Evolutionary conservation across 2,888 invertebrate genomes (phyloP).

Genomic region (Leucophenga montana): DNA sequence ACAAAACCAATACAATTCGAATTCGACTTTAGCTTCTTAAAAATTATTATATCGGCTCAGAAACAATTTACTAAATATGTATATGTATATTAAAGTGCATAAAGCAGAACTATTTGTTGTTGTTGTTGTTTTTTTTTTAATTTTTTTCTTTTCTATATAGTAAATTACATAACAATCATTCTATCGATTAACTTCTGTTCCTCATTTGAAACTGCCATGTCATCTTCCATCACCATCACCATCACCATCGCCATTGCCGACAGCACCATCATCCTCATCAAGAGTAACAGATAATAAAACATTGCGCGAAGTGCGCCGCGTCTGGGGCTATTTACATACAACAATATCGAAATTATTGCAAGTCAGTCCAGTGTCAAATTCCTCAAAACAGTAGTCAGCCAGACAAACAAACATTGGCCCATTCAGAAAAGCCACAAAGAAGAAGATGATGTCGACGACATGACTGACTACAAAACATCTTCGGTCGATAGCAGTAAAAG

Average conservation of each 20-base stretch:
- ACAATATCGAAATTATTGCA: slow-evolving; percentile 62
- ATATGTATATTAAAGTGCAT: slow-evolving; percentile 58
- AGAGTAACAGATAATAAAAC: slow-evolving; percentile 48
- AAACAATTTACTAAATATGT: slow-evolving; percentile 55
- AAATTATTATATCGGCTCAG: too few species aligned
- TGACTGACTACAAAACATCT: slow-evolving; percentile 10
- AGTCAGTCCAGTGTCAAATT: slow-evolving; percentile 55
- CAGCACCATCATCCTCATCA: slow-evolving; percentile 48
- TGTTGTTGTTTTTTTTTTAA: too few species aligned
- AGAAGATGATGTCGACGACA: background rate
- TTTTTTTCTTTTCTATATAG: too few species aligned
- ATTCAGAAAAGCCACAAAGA: slow-evolving; percentile 3
- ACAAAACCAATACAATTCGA: background rate
- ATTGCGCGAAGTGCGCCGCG: slow-evolving; percentile 55
- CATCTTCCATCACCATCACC: slow-evolving; percentile 56
- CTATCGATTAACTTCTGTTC: slow-evolving; percentile 57
- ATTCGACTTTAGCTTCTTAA: too few species aligned
- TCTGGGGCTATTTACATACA: slow-evolving; percentile 47
- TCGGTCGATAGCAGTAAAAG: slow-evolving; percentile 18
- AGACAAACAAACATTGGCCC: slow-evolving; percentile 34
- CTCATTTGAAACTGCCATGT: slow-evolving; percentile 58
- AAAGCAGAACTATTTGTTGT: slow-evolving; percentile 52
- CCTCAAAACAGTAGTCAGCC: slow-evolving; percentile 37
- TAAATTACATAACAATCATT: slow-evolving; percentile 50
- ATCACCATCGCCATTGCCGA: slow-evolving; percentile 55